Percentiles rank a stretch among this genome's conserved stretches.
These are phyloP conservation scores for Melanotaenia pygmaea DNA, from an alignment of 2,797 vertebrate species.

Conservation along the genomic window DNA sequence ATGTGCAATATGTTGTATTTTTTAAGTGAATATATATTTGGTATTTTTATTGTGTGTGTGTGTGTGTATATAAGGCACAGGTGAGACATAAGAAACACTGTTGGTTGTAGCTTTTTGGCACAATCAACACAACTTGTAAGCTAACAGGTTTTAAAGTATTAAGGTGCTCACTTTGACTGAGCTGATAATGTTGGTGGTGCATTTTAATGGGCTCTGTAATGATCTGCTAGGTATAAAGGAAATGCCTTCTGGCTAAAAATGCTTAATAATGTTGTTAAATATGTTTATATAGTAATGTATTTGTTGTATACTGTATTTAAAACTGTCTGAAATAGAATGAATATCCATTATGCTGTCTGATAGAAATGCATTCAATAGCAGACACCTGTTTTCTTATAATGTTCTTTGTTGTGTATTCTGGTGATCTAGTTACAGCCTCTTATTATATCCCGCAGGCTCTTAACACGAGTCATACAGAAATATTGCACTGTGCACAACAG, in stretches of 20 bases:
- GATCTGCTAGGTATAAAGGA: constrained; percentile 20
- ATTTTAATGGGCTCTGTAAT: constrained; percentile 76
- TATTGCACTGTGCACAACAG: constrained; percentile 37
- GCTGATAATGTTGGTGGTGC: constrained; percentile 68
- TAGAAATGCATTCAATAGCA: constrained; percentile 8
- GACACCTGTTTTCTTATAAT: constrained; percentile 26
- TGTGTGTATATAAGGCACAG: not conserved
- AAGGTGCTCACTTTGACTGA: constrained; percentile 69
- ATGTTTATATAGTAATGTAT: not conserved
- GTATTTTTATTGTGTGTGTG: not conserved
- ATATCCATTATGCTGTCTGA: not conserved
- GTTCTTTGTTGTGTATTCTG: constrained; percentile 43
- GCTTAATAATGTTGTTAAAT: constrained; percentile 9
- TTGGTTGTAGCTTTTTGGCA: constrained; percentile 10
- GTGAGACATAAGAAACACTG: constrained; percentile 4
- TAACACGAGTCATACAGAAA: constrained; percentile 66
- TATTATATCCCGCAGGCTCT: constrained; percentile 50
- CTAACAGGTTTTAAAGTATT: constrained; percentile 75
- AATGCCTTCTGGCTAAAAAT: constrained; percentile 22
- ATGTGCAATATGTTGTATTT: not conserved
- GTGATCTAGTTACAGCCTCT: constrained; percentile 51
- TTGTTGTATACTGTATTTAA: constrained; percentile 3
- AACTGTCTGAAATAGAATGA: not conserved
- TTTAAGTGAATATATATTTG: not conserved
- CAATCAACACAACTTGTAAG: constrained; percentile 58